Percentiles rank a stretch among this genome's conserved stretches.
Conservation (phyloP, 1,140 invertebrate species). For the Platyscapa corneri region DNA sequence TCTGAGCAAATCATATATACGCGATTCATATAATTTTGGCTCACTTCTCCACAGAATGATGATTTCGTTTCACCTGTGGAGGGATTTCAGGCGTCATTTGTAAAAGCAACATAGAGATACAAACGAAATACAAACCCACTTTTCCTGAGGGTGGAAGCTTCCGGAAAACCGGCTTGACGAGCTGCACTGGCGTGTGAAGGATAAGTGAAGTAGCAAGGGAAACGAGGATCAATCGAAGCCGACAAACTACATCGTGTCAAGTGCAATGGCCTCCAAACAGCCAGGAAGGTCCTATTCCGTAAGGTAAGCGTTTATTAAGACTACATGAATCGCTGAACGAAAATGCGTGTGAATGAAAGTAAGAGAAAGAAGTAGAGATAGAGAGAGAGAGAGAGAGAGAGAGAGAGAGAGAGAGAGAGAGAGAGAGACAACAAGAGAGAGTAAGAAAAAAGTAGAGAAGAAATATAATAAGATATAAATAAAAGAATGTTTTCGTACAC, state of each 20-base stretch:
- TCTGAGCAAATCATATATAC: not conserved
- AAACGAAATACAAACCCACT: not conserved
- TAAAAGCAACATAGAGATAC: not conserved
- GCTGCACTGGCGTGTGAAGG: not conserved
- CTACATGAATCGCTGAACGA: not conserved
- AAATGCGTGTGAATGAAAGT: not conserved
- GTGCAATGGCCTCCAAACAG: constrained; percentile 73
- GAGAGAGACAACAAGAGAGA: not conserved
- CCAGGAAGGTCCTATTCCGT: constrained; percentile 65
- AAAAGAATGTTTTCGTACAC: not conserved
- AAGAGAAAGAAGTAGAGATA: not conserved
- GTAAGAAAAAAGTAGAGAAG: too few species aligned
- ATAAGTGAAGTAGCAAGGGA: constrained; percentile 28
- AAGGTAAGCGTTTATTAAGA: constrained; percentile 6
- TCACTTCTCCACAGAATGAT: constrained; percentile 1
- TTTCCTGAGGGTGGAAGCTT: constrained; percentile 29
- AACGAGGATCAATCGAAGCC: constrained; percentile 66
- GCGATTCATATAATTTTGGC: not conserved
- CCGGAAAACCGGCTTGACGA: constrained; percentile 7
- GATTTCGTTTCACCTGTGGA: not conserved
- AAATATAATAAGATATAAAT: not conserved
- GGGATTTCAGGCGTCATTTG: not conserved
- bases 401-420: not conserved
- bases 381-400: too few species aligned
- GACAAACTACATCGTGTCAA: constrained; percentile 59